phyloP scores from a whole-genome alignment of 2,888 invertebrate genomes.

The Electrophaes corylata region DNA sequence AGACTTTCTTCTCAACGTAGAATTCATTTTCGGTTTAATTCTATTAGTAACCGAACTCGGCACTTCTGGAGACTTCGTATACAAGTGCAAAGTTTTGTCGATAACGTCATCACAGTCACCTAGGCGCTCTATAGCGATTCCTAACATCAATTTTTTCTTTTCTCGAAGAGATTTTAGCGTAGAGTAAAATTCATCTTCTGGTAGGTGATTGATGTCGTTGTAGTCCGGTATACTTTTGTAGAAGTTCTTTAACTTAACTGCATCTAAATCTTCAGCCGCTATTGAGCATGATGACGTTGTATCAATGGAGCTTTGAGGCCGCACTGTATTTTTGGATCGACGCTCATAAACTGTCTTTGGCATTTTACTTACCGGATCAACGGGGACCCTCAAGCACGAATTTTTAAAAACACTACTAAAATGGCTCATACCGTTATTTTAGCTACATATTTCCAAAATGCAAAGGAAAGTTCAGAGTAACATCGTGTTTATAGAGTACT shows the following conservation, averaged over 20 bases:
- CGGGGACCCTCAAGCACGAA: slow-evolving; percentile 88
- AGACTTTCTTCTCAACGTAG: slow-evolving; percentile 43
- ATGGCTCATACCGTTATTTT: slow-evolving; percentile 67
- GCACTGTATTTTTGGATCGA: slow-evolving; percentile 50
- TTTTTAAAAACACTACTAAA: slow-evolving; percentile 87
- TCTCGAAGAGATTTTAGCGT: slow-evolving; percentile 87
- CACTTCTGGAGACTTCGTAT: slow-evolving; percentile 42
- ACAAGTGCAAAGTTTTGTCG: slow-evolving; percentile 45
- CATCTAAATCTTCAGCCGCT: slow-evolving; percentile 69
- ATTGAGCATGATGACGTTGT: slow-evolving; percentile 63
- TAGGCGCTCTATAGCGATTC: slow-evolving; percentile 63
- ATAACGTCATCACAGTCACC: slow-evolving; percentile 48
- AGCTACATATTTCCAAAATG: slow-evolving; percentile 13
- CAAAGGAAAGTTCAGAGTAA: neutral
- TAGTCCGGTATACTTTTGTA: slow-evolving; percentile 92
- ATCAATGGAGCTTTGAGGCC: slow-evolving; percentile 57
- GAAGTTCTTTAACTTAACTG: slow-evolving; percentile 87
- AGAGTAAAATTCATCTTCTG: slow-evolving; percentile 89
- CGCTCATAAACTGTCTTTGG: slow-evolving; percentile 89
- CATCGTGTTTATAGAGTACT: too few species aligned
- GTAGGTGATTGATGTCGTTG: slow-evolving; percentile 89
- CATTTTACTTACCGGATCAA: slow-evolving; percentile 88
- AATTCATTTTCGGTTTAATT: slow-evolving; percentile 36
- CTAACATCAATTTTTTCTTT: slow-evolving; percentile 83
- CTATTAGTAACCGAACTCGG: slow-evolving; percentile 37